phyloP scores from a whole-genome alignment of 2,113 vertebrate species.

The Oxyura jamaicensis region DNA sequence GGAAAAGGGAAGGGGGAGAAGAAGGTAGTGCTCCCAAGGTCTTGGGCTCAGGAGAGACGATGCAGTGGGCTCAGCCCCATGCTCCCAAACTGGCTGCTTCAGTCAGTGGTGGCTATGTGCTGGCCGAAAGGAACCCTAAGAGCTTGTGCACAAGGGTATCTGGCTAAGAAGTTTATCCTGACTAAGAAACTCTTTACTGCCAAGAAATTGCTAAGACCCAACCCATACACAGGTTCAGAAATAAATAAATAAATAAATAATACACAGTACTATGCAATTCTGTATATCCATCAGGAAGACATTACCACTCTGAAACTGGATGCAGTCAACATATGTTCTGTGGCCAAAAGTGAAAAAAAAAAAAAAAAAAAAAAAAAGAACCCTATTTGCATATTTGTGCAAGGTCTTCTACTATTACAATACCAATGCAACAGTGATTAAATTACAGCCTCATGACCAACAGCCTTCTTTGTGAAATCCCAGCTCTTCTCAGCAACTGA shows the following conservation, averaged over 20 bases:
- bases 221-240: not conserved
- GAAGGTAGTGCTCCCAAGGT: not conserved
- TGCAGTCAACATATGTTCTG: not conserved
- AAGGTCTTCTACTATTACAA: accelerated
- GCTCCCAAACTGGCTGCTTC: accelerated
- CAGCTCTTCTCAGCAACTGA: not conserved
- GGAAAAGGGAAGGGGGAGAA: not conserved
- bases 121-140: not conserved
- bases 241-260: not conserved
- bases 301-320: not conserved
- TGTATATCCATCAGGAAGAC: not conserved
- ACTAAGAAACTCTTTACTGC: not conserved
- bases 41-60: not conserved
- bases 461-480: not conserved
- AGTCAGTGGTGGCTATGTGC: accelerated
- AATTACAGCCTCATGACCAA: not conserved
- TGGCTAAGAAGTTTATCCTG: not conserved
- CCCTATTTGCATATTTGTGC: not conserved
- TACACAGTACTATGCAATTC: not conserved
- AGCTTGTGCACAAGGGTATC: not conserved
- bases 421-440: not conserved
- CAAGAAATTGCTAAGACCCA: not conserved
- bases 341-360: not conserved
- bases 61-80: not conserved
- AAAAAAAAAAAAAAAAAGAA: not conserved